Evolutionary conservation across 2,888 invertebrate species (phyloP), one percentile per base, ranked within the genome.

Genomic region (Nephrotoma flavescens): DNA sequence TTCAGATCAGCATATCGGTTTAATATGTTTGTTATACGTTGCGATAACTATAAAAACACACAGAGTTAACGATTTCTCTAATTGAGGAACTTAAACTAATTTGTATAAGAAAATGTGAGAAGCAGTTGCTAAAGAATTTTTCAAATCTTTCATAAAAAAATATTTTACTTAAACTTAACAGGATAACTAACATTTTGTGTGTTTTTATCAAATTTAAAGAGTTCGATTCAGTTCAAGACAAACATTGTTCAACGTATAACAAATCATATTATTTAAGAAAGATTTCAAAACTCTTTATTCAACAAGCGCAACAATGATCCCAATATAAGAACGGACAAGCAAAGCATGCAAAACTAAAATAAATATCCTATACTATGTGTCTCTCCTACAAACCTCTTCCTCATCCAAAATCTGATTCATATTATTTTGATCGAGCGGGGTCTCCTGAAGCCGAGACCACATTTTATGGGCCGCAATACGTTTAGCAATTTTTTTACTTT

Each of bases 401-500:
- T 96, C 95, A 89, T 95, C 95, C 86, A 95, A 93, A 57, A 94
- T 93, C 84, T 91, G 90, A 88, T 88, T 89, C 86, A 93, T 91
- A 90, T 94, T 94, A 90, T 93, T 94, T 9, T 94, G 93, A 89
- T 95, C 96, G 9, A 95, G 93, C 0, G 96, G 96, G 89, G 95
- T 93, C 88, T 96, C 96, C 90, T 97, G 96, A 87, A 98, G 91
- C 57, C 95, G 94, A 88, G 95, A 95, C 96, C 96, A 96, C 98
- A 99, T 98, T 91, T 97, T 96, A 90, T 97, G 96, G 2, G 99
- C 99, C 0, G 99, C 98, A 91, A 97, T 95, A n/a, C 98, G 94
- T 92, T 99, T 99, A 3, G 99, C 98, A 86, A 98, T 93, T 91
- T 99, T 99, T 93, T 99, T 99, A 86, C 98, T 98, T 90, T 98